Conservation (phyloP, 1,140 invertebrate species). For the Drosophila biarmipes region DNA sequence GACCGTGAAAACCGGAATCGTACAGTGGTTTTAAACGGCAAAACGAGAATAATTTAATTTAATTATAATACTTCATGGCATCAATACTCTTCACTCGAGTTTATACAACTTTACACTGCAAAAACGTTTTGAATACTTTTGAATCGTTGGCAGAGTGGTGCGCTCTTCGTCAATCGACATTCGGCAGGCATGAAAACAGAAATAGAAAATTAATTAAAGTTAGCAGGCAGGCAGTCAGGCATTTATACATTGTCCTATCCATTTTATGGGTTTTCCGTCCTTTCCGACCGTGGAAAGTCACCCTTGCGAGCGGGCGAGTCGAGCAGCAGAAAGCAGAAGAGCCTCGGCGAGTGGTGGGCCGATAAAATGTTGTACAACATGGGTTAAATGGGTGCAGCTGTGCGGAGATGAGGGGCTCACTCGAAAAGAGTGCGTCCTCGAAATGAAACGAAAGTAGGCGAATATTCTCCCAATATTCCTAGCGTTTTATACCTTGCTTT, state of each 20-base stretch:
- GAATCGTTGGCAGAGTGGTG: slow-evolving; percentile 5
- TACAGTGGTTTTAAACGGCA: neutral
- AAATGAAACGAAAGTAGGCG: neutral
- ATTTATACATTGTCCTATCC: slow-evolving; percentile 49
- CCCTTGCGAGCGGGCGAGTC: slow-evolving; percentile 20
- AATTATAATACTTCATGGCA: neutral
- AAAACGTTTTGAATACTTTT: slow-evolving; percentile 19
- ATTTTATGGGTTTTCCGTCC: slow-evolving; percentile 32
- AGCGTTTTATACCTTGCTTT: neutral
- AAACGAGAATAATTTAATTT: neutral
- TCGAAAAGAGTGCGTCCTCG: slow-evolving; percentile 18
- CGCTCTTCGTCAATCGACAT: slow-evolving; percentile 14
- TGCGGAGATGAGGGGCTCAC: slow-evolving; percentile 25
- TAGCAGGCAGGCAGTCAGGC: slow-evolving; percentile 39
- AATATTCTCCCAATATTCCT: neutral
- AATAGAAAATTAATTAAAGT: slow-evolving; percentile 53
- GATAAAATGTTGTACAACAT: slow-evolving; percentile 52
- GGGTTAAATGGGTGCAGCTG: slow-evolving; percentile 48
- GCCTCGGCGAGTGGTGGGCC: slow-evolving; percentile 32
- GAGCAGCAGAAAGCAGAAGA: slow-evolving; percentile 9
- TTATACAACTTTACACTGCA: neutral
- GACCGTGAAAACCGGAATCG: slow-evolving; percentile 16
- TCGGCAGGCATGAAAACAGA: slow-evolving; percentile 38
- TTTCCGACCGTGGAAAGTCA: slow-evolving; percentile 33
- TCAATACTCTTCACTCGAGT: neutral